Evolutionary conservation across 1,140 invertebrate genomes (phyloP).

Genomic region (Oncopeltus fasciatus): DNA sequence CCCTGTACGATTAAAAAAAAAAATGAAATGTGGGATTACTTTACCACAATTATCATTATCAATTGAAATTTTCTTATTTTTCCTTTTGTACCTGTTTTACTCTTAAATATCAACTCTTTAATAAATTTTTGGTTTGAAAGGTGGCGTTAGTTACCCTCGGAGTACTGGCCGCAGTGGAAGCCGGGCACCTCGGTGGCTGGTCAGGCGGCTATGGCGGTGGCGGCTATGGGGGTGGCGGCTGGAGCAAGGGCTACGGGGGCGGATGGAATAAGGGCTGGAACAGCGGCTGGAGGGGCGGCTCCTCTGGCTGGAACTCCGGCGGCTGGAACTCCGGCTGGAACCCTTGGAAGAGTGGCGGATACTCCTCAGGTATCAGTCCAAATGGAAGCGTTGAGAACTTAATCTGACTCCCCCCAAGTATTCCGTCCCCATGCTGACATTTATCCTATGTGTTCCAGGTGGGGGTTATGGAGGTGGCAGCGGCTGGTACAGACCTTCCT

Average conservation of each 20-base stretch:
- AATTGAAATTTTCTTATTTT: too few relatives aligned
- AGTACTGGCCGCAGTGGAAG: neutral
- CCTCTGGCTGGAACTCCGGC: neutral
- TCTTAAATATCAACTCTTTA: too few relatives aligned
- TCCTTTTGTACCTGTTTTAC: too few relatives aligned
- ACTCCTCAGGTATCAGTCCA: too few relatives aligned
- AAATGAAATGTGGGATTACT: too few relatives aligned
- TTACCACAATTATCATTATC: too few relatives aligned
- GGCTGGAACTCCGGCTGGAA: neutral
- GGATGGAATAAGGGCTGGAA: neutral
- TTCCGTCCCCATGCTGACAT: too few relatives aligned
- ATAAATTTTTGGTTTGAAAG: too few relatives aligned
- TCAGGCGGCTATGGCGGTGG: neutral
- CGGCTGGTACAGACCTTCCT: neutral
- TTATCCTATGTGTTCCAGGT: too few relatives aligned
- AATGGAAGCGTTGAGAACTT: too few relatives aligned
- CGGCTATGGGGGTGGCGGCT: neutral
- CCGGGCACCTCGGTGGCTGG: neutral
- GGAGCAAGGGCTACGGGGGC: neutral
- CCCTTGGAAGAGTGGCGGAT: neutral
- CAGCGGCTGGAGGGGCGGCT: neutral
- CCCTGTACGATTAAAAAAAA: too few relatives aligned
- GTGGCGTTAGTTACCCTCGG: neutral
- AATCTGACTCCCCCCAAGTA: too few relatives aligned
- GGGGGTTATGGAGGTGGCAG: neutral